Base-by-base conservation (phyloP, 2,888 invertebrate species). In the Linyphia triangularis region DNA sequence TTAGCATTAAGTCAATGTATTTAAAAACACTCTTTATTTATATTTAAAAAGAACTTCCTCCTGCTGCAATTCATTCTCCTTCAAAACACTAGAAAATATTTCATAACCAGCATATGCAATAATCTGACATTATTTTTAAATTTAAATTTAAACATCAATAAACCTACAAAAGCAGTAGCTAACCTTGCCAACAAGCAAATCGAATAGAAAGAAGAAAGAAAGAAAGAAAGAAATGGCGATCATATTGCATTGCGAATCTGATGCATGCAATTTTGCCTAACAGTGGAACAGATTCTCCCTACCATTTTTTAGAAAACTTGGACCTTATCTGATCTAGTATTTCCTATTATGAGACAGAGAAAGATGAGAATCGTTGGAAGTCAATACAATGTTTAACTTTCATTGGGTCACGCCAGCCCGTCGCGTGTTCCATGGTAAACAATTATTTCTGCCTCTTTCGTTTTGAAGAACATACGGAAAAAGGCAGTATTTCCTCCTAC, bases 271-370 rank as follows among this genome's bases (percentile, higher is more conserved):
- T 9, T 30, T 33, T 33, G 6, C 67, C 19, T 13, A 26, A 3
- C 43, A 30, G 1, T 7, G n/a, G 67, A 69, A 37, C 70, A n/a
- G 33, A 22, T 19, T 73, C 73, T 59, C 73, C 57, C 57, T 59
- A 59, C 33, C 73, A 9, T 19, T 59, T 51, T 51, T 51, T 10
- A 30, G 30, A 67, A 59, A 73, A 22, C 57, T 24, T 7, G 19
- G 33, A 7, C 61, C 75, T 84, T 84, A 84, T 84, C 84, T 84
- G 75, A 84, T 84, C 73, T 67, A 30, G 75, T 75, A 84, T 63
- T 84, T 84, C 67, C 67, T 63, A 67, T 30, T 59, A 24, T 16
- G 33, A 24, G 28, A 59, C 40, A 13, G 22, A 43, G 28, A 82
- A 28, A 28, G 72, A 63, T 63, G 33, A 26, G 28, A 72, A 72